Evolutionary conservation across 2,797 vertebrate genomes (phyloP).

Genomic region (Anguilla megastoma): DNA sequence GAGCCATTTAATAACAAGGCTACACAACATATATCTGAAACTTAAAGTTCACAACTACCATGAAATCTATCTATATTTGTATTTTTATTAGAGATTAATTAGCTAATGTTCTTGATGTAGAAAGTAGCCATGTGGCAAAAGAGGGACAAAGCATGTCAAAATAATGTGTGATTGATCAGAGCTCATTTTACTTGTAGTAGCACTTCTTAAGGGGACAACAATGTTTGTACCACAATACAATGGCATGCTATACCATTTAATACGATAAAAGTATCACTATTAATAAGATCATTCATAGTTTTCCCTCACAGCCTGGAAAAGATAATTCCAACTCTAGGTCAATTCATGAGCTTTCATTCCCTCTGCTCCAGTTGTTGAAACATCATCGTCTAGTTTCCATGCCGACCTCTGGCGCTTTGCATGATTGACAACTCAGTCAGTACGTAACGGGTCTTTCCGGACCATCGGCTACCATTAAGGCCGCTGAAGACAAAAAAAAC

Average conservation of each 20-base stretch:
- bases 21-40: neutral
- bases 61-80: neutral
- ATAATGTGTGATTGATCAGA: neutral
- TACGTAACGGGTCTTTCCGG: conserved; percentile 3
- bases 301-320: neutral
- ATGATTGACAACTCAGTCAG: conserved; percentile 17
- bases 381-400: neutral
- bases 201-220: neutral
- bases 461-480: conserved; percentile 12
- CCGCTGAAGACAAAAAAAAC: neutral
- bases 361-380: neutral
- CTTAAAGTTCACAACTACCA: neutral
- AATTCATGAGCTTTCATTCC: neutral
- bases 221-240: neutral
- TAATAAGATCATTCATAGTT: neutral
- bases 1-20: neutral
- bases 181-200: neutral
- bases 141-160: neutral
- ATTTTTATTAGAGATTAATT: neutral
- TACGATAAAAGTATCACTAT: neutral
- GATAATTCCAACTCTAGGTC: neutral
- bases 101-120: neutral
- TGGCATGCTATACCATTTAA: neutral
- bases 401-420: neutral
- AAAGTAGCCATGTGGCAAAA: neutral